phyloP scores from a whole-genome alignment of 2,888 invertebrate species.

The Orthonevra nobilis region DNA sequence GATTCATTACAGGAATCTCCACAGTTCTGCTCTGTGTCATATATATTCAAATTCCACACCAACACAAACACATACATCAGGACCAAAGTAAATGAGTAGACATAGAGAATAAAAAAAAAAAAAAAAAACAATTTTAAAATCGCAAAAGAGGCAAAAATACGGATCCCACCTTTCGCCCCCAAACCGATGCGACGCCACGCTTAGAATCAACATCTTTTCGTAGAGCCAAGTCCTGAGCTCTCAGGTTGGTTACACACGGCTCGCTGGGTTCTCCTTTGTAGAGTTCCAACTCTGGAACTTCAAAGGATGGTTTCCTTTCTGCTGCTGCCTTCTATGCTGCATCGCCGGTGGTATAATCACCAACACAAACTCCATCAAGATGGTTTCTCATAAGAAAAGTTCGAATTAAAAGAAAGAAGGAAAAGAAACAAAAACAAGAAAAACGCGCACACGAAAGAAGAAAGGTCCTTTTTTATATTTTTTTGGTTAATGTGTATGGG shows the following conservation, averaged over 20 bases:
- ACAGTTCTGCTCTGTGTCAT: constrained; percentile 51
- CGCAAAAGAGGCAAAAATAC: constrained; percentile 46
- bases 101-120: constrained; percentile 65
- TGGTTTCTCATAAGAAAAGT: constrained; percentile 68
- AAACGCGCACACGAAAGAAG: constrained; percentile 59
- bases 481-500: constrained; percentile 64
- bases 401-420: constrained; percentile 64
- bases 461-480: no score
- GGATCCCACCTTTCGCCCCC: constrained; percentile 15
- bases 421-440: no score
- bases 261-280: constrained; percentile 51
- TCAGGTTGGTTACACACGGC: constrained; percentile 67
- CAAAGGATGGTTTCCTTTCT: constrained; percentile 61
- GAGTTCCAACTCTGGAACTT: constrained; percentile 62
- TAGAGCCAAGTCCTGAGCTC: constrained; percentile 62
- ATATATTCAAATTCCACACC: constrained; percentile 56
- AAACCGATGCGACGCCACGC: background rate
- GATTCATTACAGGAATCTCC: constrained; percentile 66
- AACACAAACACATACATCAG: constrained; percentile 50
- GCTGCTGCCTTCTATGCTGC: constrained; percentile 38
- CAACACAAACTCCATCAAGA: constrained; percentile 69
- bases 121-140: no score
- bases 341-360: constrained; percentile 62
- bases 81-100: constrained; percentile 62
- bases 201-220: constrained; percentile 39